These are phyloP conservation scores for Hippocampus guttulatus DNA, from an alignment of 2,113 vertebrate genomes.

Conservation along the genomic window DNA sequence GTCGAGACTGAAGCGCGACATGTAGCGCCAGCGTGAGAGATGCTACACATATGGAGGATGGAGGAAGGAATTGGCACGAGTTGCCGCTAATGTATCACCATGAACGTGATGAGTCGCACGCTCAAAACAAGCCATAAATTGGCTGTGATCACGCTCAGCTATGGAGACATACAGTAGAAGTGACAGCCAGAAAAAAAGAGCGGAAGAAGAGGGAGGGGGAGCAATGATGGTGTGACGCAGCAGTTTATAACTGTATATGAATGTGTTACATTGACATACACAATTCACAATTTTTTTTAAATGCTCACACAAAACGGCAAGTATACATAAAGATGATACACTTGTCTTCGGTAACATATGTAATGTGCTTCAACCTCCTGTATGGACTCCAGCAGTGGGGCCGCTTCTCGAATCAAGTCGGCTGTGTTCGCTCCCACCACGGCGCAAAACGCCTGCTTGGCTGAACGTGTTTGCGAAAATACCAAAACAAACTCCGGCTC, in stretches of 20 bases:
- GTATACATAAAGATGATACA: no score
- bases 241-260: constrained; percentile 13
- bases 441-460: no score
- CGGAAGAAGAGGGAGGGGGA: neutral
- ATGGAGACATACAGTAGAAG: constrained; percentile 46
- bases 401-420: no score
- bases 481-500: no score
- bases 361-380: no score
- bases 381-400: no score
- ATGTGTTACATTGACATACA: neutral
- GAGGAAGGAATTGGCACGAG: constrained; percentile 30
- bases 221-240: constrained; percentile 46
- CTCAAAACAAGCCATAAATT: constrained; percentile 56
- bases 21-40: constrained; percentile 28
- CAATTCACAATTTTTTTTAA: neutral
- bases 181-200: constrained; percentile 40
- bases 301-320: no score
- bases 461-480: no score
- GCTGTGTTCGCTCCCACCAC: no score
- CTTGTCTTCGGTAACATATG: no score
- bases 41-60: constrained; percentile 38
- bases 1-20: constrained; percentile 30
- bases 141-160: constrained; percentile 57
- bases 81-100: constrained; percentile 43
- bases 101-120: constrained; percentile 47